Evolutionary conservation across 2,888 invertebrate species (phyloP), one percentile per base, ranked within the genome.

Genomic region (Heterodera filipjevi): DNA sequence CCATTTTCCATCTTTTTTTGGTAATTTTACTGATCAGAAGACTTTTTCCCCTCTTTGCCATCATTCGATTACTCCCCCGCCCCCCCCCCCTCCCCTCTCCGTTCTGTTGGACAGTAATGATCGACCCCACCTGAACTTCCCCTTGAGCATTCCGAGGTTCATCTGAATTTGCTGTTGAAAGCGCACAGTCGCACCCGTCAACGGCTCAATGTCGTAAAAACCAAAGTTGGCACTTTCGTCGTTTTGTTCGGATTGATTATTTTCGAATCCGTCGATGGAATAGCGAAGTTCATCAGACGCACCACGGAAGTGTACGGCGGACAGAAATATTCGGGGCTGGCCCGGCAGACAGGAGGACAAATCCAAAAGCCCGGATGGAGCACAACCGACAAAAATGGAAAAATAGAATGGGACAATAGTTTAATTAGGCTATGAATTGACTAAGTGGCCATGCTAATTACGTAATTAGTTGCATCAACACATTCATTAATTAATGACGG

Each of bases 321-420:
- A 85, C 46, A 86, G 79, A 80, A 86, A 88, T 76, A 88, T 84
- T 19, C 87, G 82, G 8, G 88, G 88, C 12, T 78, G 71, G 19
- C 87, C 86, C 12, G 87, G 83, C 72, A 86, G 82, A 66, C 86
- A 86, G 22, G 85, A 75, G n/a, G 85, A 84, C 22, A 89, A 77
- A 75, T 88, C 88, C 81, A 88, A 82, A 39, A 88, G 76, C 12
- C 88, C 88, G 30, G 83, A 81, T 1, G 88, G 88, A 0, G 84
- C 79, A 68, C 88, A 88, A 32, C 85, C 86, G 49, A 79, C 86
- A 82, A 78, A 71, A 71, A 53, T 5, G 39, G 53, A 16, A 27
- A 10, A 59, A 66, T 2, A 68, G 33, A 46, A 64, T 1, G n/a
- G 5, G 32, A 46, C 16, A 46, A 71, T 1, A 12, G 30, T 27